Evolutionary conservation across 2,888 invertebrate genomes (phyloP).

Genomic region (Campaea margaritaria): DNA sequence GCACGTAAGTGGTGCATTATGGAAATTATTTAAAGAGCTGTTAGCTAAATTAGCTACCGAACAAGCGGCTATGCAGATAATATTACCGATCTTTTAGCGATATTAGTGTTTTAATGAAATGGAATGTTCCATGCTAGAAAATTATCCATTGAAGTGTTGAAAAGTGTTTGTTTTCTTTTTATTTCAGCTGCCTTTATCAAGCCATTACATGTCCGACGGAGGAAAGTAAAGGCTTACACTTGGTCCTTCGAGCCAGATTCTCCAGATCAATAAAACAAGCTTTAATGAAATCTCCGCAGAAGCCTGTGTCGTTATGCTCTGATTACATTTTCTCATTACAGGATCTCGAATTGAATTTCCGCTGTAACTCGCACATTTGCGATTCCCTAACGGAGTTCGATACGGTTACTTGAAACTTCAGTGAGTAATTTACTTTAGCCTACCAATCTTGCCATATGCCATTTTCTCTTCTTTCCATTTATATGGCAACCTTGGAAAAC

Average conservation of each 20-base stretch:
- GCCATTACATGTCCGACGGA: too few species aligned
- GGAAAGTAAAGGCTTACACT: too few species aligned
- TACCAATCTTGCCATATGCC: background rate
- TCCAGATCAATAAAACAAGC: constrained; percentile 21
- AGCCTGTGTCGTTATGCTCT: constrained; percentile 33
- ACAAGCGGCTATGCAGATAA: background rate
- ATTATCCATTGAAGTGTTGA: too few species aligned
- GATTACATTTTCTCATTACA: constrained; percentile 44
- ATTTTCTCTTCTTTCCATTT: too few species aligned
- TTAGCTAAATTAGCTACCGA: constrained; percentile 10
- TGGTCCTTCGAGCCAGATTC: background rate
- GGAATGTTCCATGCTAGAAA: too few species aligned
- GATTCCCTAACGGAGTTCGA: constrained; percentile 17
- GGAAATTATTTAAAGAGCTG: constrained; percentile 18
- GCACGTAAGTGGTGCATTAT: constrained; percentile 13
- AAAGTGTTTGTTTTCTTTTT: too few species aligned
- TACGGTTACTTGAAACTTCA: constrained; percentile 13
- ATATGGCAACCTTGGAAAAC: too few species aligned
- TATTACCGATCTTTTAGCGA: too few species aligned
- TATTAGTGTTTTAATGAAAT: too few species aligned
- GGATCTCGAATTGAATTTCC: constrained; percentile 31
- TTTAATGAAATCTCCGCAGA: constrained; percentile 30
- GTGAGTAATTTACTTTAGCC: constrained; percentile 7
- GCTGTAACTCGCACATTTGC: constrained; percentile 21
- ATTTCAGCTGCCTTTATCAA: too few species aligned